Percentiles rank a stretch among this genome's conserved stretches.
Evolutionary conservation across 2,113 vertebrate genomes (phyloP).

Genomic region (Sula dactylatra): DNA sequence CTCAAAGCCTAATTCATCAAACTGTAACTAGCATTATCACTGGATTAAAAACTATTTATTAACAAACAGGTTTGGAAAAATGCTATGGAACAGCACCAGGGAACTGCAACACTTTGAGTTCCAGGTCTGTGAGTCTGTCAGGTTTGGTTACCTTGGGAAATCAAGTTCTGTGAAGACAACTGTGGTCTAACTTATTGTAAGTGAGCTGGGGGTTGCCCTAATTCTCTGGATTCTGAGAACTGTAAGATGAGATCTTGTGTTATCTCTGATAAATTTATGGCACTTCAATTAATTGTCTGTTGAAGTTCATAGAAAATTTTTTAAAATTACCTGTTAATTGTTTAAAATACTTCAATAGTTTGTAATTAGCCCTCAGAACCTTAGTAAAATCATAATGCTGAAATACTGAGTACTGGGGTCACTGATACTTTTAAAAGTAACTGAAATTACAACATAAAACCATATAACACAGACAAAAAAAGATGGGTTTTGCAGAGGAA

Average conservation of each 20-base stretch:
- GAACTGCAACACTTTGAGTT: neutral
- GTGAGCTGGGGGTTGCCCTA: neutral
- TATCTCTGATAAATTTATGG: neutral
- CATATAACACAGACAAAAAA: neutral
- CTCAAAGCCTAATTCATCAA: conserved; percentile 38
- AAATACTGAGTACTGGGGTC: neutral
- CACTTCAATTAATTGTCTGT: neutral
- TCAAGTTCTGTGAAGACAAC: fast-evolving
- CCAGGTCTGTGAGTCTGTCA: neutral
- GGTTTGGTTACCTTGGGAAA: neutral
- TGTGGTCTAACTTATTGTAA: neutral
- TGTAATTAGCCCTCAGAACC: neutral
- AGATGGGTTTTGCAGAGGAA: neutral
- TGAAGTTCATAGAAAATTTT: neutral
- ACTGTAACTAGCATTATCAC: neutral
- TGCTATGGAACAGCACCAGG: neutral
- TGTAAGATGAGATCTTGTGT: neutral
- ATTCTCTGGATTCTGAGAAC: neutral
- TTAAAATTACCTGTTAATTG: neutral
- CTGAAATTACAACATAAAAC: neutral
- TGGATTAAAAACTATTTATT: neutral
- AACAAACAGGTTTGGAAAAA: neutral
- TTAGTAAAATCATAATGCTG: neutral
- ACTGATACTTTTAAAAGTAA: neutral
- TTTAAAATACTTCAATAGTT: neutral